Evolutionary conservation across 2,113 vertebrate genomes (phyloP), one percentile per base, ranked within the genome.

Genomic region (Argyrosomus japonicus): DNA sequence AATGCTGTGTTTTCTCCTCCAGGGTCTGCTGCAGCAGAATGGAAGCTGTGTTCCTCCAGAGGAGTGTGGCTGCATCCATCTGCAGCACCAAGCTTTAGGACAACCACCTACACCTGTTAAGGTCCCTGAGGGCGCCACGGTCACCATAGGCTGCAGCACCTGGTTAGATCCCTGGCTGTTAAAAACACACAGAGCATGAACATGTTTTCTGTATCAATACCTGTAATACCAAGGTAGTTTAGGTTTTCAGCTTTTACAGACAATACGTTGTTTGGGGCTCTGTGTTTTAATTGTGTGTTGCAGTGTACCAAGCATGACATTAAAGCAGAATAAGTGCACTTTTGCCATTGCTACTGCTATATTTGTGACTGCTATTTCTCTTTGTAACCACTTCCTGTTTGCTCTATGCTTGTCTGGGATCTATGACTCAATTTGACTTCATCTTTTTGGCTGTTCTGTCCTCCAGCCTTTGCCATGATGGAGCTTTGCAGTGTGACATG

Each of bases 11-110:
- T 48, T 18, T 36, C 5, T 5, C 21, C 36, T 71, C 0, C 87
- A 97, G 97, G 96, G 96, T n/a, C 92, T 96, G 68, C 77, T 97
- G 82, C 96, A 97, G 86, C 95, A 95, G 91, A 95, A 93, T 0
- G 95, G 96, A 0, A 92, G 82, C 29, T 97, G 97, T 25, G 90
- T 97, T 12, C 82, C 76, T 12, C 86, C 90, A 1, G 81, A 84
- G 3, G 88, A 94, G 23, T 98, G 97, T 36, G 95, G 93, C 72
- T 97, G 97, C 83, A 61, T 95, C 57, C 92, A 95, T 60, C 80
- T 93, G 25, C 65, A 88, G n/a, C 87, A 90, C 7, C 81, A 81
- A 1, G 86, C 84, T 19, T 56, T 84, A 9, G 92, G 81, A 48
- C 84, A 72, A 4, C 74, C 43, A 0, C 93, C 90, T 62, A 91